Evolutionary conservation across 2,113 vertebrate genomes (phyloP).

Genomic region (Desmodus rotundus): DNA sequence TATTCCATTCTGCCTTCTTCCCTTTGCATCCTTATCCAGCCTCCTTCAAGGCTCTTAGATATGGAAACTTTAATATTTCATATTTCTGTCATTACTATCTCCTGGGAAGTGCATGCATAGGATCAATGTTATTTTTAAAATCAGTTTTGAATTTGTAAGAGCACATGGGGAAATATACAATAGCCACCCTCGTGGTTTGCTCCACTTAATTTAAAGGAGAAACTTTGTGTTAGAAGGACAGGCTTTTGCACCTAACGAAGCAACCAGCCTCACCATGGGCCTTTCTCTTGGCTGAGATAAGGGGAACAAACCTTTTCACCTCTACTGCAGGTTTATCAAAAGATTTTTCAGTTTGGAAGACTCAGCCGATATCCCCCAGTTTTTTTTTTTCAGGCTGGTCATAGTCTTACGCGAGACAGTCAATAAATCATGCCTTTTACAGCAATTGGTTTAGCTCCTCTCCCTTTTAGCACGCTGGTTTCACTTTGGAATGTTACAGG

Average conservation of each 20-base stretch:
- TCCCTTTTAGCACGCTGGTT: neutral
- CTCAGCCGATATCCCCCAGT: accelerated
- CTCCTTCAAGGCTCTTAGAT: neutral
- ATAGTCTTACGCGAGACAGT: neutral
- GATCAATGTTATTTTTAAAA: constrained; percentile 10
- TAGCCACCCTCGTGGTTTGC: neutral
- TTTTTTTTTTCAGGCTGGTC: neutral
- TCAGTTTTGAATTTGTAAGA: neutral
- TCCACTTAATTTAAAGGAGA: neutral
- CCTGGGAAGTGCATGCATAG: neutral
- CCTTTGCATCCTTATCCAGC: neutral
- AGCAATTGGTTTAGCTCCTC: neutral
- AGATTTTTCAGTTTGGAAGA: neutral
- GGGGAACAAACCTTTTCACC: neutral
- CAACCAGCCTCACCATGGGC: neutral
- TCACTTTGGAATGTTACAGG: neutral
- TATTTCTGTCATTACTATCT: neutral
- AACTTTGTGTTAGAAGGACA: neutral
- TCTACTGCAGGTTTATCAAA: neutral
- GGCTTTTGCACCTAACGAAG: neutral
- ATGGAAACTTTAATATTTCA: neutral
- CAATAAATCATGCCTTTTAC: neutral
- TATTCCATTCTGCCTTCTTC: neutral
- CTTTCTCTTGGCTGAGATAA: neutral
- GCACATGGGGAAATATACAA: neutral